Evolutionary conservation across 2,888 invertebrate species (phyloP).

Genomic region (Icerya purchasi): DNA sequence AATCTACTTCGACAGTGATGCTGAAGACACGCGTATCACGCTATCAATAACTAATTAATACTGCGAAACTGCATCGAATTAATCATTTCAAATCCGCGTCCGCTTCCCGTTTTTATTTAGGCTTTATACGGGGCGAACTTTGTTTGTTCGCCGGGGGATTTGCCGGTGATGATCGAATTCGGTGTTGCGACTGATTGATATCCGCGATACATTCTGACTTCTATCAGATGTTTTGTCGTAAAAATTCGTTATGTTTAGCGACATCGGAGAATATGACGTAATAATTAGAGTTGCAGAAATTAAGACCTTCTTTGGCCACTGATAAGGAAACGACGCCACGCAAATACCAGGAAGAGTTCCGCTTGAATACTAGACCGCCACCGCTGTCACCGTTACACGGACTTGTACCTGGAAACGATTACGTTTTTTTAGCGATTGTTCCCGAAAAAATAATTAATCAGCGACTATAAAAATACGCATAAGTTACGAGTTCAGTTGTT

Average conservation of each 20-base stretch:
- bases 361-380: constrained; percentile 17
- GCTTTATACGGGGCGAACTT: no score
- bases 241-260: constrained; percentile 19
- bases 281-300: constrained; percentile 35
- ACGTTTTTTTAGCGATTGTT: neutral
- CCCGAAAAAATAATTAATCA: neutral
- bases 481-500: no score
- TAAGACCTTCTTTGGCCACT: constrained; percentile 27
- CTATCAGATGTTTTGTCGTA: constrained; percentile 5
- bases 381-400: constrained; percentile 23
- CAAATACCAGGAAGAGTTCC: constrained; percentile 19
- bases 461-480: no score
- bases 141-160: no score
- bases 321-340: constrained; percentile 20
- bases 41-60: no score
- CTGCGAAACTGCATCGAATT: no score
- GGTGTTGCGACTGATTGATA: neutral
- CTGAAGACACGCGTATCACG: no score
- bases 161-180: no score
- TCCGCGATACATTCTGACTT: neutral
- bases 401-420: constrained; percentile 17
- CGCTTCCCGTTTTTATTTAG: no score
- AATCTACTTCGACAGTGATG: no score
- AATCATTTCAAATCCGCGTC: no score
- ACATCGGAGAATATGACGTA: constrained; percentile 39